Evolutionary conservation across 1,140 invertebrate species (phyloP), one percentile per base, ranked within the genome.

Genomic region (Drosophila navojoa): DNA sequence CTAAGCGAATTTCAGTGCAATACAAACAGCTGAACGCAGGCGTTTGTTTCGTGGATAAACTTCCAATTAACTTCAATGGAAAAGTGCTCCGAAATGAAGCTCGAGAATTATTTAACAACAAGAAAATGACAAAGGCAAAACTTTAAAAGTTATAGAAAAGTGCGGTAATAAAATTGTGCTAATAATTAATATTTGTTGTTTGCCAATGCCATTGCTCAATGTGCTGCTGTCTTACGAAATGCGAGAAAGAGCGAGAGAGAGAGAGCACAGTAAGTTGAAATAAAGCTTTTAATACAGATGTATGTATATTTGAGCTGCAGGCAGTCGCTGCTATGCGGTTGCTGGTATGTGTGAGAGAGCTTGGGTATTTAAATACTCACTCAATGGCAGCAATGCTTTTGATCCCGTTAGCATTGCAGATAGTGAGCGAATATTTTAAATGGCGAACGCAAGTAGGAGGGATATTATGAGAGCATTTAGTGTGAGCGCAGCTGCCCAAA

Each of bases 21-120:
- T 72, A 82, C 35, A 93, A 94, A 64, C 93, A 93, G 69, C 87
- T 95, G 3, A 84, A 93, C 75, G 94, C 93, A 15, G 94, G 94
- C 0, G 93, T 95, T 0, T 92, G 93, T 79, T 94, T 95, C 85
- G 54, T 95, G 5, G 90, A 94, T 7, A 79, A 89, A 57, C 93
- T 96, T 72, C 95, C 95, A 0, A 92, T 93, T 77, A 95, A 95
- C 9, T 76, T 93, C 0, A 93, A 93, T 2, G 95, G 95, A 0
- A 96, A 96, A 92, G 91, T 96, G 22, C 91, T 94, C 35, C 90
- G 94, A 66, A 92, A 91, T 59, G 85, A 92, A 15, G 78, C 93
- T 1, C 92, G 81, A 53, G 66, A 92, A 71, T 74, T 92, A 22
- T 81, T 67, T 22, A 5, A 59, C 3, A 0, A 11, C 0, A 1